Percentiles rank a stretch among this genome's conserved stretches.
Evolutionary conservation across 2,113 vertebrate genomes (phyloP).

Genomic region (Halichoerus grypus): DNA sequence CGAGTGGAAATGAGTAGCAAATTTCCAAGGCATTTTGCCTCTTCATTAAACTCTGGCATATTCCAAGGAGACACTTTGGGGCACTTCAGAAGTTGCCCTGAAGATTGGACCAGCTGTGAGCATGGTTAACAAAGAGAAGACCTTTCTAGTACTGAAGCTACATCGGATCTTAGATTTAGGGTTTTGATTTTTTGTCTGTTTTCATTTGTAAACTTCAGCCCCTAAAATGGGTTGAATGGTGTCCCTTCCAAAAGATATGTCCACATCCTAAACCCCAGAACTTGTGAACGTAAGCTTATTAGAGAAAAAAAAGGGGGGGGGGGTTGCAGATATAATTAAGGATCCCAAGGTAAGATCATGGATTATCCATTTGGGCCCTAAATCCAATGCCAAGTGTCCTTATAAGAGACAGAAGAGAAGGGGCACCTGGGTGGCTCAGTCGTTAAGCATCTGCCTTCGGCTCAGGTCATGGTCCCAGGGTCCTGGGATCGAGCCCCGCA

Average conservation of each 20-base stretch:
- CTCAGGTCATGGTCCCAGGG: too few species aligned
- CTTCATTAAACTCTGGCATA: background rate
- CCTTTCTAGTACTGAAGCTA: background rate
- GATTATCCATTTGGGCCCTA: background rate
- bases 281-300: background rate
- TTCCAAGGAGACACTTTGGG: background rate
- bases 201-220: background rate
- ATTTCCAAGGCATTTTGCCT: background rate
- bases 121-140: background rate
- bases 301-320: background rate
- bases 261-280: background rate
- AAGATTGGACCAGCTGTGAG: background rate
- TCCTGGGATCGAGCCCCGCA: too few species aligned
- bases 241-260: background rate
- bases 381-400: background rate
- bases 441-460: too few species aligned
- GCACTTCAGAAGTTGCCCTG: background rate
- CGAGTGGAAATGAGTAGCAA: background rate
- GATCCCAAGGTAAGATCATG: background rate
- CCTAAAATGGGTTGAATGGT: background rate
- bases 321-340: background rate
- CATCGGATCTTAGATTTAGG: background rate
- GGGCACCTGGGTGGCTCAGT: too few species aligned
- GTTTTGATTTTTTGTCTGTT: conserved; percentile 16
- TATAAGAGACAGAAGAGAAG: background rate